Percentiles rank a stretch among this genome's conserved stretches.
Conservation (phyloP, 2,888 invertebrate species). For the Aleiodes leptofemur region DNA sequence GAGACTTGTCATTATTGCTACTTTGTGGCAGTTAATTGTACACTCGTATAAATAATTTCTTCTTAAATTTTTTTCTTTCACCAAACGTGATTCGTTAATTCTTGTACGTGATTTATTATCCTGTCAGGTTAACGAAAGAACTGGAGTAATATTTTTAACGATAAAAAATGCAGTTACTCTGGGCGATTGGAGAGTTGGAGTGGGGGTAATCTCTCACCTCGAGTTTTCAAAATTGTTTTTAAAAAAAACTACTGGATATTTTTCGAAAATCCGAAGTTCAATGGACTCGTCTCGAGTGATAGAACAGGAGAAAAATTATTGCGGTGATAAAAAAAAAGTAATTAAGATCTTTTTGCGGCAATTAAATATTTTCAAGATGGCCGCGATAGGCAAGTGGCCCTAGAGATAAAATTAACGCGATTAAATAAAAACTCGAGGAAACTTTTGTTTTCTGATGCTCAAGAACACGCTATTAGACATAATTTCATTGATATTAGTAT, state of each 20-base stretch:
- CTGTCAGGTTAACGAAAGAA: no score
- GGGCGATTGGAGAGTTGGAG: no score
- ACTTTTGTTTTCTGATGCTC: background rate
- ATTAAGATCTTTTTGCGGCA: no score
- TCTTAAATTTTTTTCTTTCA: background rate
- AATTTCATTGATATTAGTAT: background rate
- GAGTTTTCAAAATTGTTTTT: background rate
- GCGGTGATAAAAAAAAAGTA: background rate
- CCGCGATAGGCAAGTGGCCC: no score
- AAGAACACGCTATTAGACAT: slow-evolving; percentile 22
- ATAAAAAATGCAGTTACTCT: background rate
- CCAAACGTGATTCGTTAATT: no score
- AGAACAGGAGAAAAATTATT: no score
- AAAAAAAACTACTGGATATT: background rate
- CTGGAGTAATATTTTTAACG: background rate
- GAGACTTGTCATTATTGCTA: slow-evolving; percentile 30
- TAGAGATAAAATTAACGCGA: slow-evolving; percentile 8
- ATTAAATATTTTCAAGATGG: no score
- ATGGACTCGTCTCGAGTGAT: no score
- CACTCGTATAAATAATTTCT: slow-evolving; percentile 11
- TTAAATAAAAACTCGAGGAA: background rate
- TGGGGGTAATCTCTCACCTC: slow-evolving; percentile 1
- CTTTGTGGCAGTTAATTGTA: slow-evolving; percentile 20
- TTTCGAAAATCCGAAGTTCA: background rate
- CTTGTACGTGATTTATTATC: no score